phyloP scores from a whole-genome alignment of 1,140 invertebrate species.

The Alviniconcha marisindica region DNA sequence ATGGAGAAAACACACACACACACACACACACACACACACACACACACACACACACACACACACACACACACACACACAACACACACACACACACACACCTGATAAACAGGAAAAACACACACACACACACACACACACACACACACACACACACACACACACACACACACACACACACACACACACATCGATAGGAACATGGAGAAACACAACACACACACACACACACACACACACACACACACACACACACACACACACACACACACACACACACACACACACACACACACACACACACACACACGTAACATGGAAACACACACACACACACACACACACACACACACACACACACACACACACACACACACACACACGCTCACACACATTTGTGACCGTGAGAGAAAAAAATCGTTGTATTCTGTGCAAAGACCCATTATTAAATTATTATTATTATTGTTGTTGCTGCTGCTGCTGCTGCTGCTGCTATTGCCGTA shows the following conservation, averaged over 20 bases:
- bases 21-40: background rate
- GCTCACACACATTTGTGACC: background rate
- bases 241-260: conserved; percentile 1
- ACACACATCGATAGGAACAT: too few relatives aligned
- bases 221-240: background rate
- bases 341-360: conserved; percentile 14
- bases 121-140: background rate
- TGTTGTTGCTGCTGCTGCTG: too few relatives aligned
- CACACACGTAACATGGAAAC: background rate
- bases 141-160: too few relatives aligned
- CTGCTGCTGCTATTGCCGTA: too few relatives aligned
- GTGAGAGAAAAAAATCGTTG: background rate
- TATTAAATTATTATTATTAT: too few relatives aligned
- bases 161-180: too few relatives aligned
- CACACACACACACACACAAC: too few relatives aligned
- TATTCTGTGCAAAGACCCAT: conserved; percentile 1
- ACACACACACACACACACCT: too few relatives aligned
- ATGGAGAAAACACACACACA: background rate
- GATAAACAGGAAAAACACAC: background rate
- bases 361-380: background rate
- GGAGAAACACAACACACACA: too few relatives aligned
- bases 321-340: background rate
- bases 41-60: background rate
- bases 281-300: background rate
- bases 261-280: background rate